Evolutionary conservation across 92 coral and sea anemone genomes (phyloP).

Genomic region (Phymanthus crucifer): DNA sequence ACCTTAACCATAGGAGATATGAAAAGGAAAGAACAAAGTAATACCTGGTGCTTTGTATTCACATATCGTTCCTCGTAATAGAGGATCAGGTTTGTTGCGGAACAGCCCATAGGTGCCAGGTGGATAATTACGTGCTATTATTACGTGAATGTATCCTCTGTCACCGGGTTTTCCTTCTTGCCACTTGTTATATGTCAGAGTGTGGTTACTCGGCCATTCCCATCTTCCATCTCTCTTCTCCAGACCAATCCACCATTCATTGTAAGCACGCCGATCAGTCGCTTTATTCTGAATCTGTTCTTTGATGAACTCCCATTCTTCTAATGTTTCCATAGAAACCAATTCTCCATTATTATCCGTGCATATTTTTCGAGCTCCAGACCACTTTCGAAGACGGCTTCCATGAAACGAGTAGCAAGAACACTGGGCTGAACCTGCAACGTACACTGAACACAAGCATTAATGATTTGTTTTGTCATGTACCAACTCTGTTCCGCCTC

Average conservation of each 20-base stretch:
- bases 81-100: background rate
- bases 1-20: no score
- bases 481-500: no score
- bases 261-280: background rate
- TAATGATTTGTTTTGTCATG: no score
- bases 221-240: background rate
- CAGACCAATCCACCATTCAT: conserved; percentile 41
- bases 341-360: background rate
- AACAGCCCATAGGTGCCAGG: conserved; percentile 7
- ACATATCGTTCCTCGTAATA: background rate
- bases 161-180: background rate
- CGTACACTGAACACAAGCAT: background rate
- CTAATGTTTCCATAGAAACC: conserved; percentile 30
- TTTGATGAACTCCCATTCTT: conserved; percentile 34
- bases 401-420: conserved; percentile 25
- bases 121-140: conserved; percentile 6
- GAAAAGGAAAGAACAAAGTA: no score
- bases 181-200: conserved; percentile 14
- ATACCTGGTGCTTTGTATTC: background rate
- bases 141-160: background rate
- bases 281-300: background rate
- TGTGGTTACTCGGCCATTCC: conserved; percentile 22
- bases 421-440: conserved; percentile 25
- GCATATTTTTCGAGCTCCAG: background rate
- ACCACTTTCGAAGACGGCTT: background rate